These are phyloP conservation scores for Oryzias javanicus DNA, from an alignment of 2,113 vertebrate species.

Conservation along the genomic window DNA sequence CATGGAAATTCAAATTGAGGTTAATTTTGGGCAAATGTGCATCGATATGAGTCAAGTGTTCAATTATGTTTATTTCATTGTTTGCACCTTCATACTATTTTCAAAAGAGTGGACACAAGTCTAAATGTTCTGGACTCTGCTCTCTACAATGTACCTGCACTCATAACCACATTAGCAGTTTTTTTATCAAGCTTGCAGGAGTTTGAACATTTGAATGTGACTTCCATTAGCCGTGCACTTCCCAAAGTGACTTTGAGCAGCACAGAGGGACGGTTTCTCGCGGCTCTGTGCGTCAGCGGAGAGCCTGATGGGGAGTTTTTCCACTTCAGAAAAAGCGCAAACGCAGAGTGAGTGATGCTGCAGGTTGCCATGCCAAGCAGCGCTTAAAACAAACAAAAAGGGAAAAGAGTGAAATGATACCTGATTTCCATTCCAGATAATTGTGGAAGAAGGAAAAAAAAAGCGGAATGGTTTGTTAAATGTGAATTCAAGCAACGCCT, in stretches of 20 bases:
- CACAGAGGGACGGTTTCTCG: not conserved
- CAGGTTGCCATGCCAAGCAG: slow-evolving; percentile 10
- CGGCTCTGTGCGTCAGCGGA: not conserved
- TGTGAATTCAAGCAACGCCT: slow-evolving; percentile 3
- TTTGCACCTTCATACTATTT: no score
- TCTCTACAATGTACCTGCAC: no score
- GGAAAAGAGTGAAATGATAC: not conserved
- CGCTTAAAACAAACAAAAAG: slow-evolving; percentile 20
- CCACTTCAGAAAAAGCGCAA: slow-evolving; percentile 19
- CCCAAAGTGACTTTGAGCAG: not conserved
- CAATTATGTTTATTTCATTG: no score
- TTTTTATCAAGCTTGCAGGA: slow-evolving; percentile 6
- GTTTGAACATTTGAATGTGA: not conserved
- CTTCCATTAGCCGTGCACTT: slow-evolving; percentile 12
- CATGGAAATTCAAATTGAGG: no score
- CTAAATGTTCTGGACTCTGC: no score
- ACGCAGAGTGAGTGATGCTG: slow-evolving; percentile 4
- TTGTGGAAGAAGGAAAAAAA: not conserved
- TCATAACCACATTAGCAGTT: not conserved
- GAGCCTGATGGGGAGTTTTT: slow-evolving; percentile 31
- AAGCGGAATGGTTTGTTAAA: not conserved
- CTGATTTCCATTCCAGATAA: not conserved
- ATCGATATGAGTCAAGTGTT: no score
- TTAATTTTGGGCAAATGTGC: no score
- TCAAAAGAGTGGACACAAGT: no score